Percentiles rank a stretch among this genome's conserved stretches.
Evolutionary conservation across 2,797 vertebrate species (phyloP).

Genomic region (Merluccius polli): DNA sequence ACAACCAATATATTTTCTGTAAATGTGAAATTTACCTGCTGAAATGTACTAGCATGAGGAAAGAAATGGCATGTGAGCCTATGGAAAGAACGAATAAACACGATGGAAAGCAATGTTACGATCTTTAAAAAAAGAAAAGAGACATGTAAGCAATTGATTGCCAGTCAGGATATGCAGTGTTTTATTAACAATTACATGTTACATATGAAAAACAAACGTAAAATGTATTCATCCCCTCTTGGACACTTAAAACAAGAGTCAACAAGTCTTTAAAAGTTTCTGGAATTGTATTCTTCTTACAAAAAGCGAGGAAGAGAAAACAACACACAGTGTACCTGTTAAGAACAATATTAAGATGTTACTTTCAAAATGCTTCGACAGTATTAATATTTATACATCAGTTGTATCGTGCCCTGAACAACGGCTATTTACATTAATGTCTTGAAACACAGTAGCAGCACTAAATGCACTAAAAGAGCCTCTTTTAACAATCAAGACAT

Average conservation of each 20-base stretch:
- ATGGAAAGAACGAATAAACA: background rate
- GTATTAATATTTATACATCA: background rate
- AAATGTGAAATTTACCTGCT: background rate
- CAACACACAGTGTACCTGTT: background rate
- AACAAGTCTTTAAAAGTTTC: background rate
- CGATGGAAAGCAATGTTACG: background rate
- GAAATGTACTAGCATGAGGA: background rate
- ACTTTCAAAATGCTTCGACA: background rate
- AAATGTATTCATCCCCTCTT: background rate
- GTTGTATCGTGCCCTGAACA: background rate
- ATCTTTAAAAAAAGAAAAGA: background rate
- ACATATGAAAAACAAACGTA: background rate
- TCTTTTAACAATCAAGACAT: background rate
- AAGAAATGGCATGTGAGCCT: background rate
- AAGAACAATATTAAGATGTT: background rate
- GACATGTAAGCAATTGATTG: background rate
- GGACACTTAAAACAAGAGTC: background rate
- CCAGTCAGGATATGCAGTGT: background rate
- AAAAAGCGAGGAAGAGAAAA: background rate
- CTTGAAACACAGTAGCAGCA: background rate
- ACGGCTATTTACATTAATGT: background rate
- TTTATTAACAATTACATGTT: constrained; percentile 1
- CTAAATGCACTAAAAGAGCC: background rate
- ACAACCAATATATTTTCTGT: background rate
- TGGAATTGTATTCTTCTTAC: background rate